phyloP scores from a whole-genome alignment of 2,113 vertebrate genomes.

The Noctilio leporinus region DNA sequence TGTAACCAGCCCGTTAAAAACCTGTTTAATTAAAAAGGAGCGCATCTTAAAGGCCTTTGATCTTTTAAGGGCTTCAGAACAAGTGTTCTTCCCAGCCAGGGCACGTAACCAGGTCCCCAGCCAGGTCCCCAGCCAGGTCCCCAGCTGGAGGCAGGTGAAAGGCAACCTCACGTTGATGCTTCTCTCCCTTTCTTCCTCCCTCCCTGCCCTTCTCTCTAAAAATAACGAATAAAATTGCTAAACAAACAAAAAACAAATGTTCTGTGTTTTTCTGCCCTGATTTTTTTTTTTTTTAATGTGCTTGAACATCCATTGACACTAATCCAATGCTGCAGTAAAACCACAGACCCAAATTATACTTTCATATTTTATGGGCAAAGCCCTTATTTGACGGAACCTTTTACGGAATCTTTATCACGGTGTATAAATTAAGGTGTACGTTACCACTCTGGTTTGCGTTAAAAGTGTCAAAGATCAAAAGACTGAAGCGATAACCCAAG shows the following conservation, averaged over 20 bases:
- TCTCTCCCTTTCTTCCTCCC: no score
- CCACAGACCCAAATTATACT: neutral
- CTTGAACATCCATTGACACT: neutral
- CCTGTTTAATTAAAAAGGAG: conserved; percentile 40
- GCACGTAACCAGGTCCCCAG: no score
- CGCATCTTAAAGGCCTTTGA: conserved; percentile 19
- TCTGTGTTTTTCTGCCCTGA: neutral
- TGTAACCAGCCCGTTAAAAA: conserved; percentile 18
- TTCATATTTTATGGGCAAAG: neutral
- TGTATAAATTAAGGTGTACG: neutral
- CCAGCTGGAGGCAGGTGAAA: no score
- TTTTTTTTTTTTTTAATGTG: neutral
- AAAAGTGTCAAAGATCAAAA: neutral
- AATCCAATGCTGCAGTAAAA: neutral
- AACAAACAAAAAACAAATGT: neutral
- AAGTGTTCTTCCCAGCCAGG: no score
- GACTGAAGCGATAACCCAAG: neutral
- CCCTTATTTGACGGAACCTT: neutral
- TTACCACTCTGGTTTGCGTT: neutral
- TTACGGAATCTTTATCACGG: neutral
- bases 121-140: no score
- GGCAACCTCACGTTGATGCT: no score
- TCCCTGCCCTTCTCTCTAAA: no score
- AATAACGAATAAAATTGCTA: no score
- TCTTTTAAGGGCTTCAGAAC: neutral